These are phyloP conservation scores for Venustaconcha ellipsiformis DNA, from an alignment of 1,140 invertebrate species.

Conservation along the genomic window DNA sequence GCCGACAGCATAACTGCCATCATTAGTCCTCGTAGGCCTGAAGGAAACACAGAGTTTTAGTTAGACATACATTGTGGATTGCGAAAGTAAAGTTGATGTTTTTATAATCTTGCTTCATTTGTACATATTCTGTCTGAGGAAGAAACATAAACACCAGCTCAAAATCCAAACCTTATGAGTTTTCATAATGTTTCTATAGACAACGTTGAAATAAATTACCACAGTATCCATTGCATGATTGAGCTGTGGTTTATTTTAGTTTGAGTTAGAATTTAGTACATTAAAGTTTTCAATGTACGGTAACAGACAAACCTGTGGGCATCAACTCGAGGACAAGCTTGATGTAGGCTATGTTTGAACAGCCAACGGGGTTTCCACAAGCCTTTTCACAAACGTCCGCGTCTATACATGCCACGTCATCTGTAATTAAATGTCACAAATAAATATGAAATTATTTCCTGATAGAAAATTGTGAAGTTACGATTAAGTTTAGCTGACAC, in stretches of 20 bases:
- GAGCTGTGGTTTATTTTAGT: too few relatives aligned
- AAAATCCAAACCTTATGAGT: background rate
- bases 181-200: too few relatives aligned
- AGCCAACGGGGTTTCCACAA: constrained; percentile 70
- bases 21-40: constrained; percentile 69
- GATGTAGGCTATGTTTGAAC: constrained; percentile 73
- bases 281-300: too few relatives aligned
- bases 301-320: constrained; percentile 61
- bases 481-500: background rate
- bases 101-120: background rate
- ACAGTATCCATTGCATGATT: too few relatives aligned
- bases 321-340: constrained; percentile 71
- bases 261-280: too few relatives aligned
- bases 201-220: too few relatives aligned
- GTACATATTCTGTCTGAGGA: background rate
- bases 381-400: constrained; percentile 68
- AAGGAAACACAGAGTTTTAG: background rate
- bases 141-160: background rate
- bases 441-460: background rate
- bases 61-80: background rate
- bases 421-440: constrained; percentile 31
- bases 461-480: background rate
- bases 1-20: constrained; percentile 74
- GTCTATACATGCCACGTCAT: constrained; percentile 70
- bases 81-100: background rate